Evolutionary conservation across 2,113 vertebrate species (phyloP), one percentile per base, ranked within the genome.

Genomic region (Ceyx margarethae): DNA sequence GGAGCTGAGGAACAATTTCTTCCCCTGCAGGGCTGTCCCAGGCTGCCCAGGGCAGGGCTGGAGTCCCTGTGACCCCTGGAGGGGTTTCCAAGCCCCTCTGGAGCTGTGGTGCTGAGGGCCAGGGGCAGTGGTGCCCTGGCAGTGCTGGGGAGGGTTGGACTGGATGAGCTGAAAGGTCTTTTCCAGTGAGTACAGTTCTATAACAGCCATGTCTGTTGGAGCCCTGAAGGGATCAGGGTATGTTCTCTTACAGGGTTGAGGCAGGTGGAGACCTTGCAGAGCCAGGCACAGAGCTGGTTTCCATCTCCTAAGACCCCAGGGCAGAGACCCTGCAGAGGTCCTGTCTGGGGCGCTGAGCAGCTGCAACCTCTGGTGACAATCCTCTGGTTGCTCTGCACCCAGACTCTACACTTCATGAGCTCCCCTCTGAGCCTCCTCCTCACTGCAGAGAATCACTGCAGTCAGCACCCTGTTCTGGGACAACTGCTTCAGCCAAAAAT

Each of bases 391-490:
- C 58, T 57, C 48, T 53, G 26, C 28, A 26, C 42, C 46, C 26
- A 56, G n/a, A 37, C 46, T 35, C 74, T 66, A 65, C 20, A 19
- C 53, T 1, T 1, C 0, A 3, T 0, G 5, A 60, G 54, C 22
- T 51, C 76, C 64, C 23, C 26, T 6, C 23, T 10, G 43, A 67
- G 48, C 33, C 58, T 85, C 33, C 23, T 91, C 26, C 72, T 46
- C 42, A 23, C 48, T 48, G 60, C 80, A 87, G 67, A 60, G 45
- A 62, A 79, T 13, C 45, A 3, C 45, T 75, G 75, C 7, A 2
- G 1, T 15, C 82, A 54, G 13, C 45, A 43, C 5, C 22, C 69
- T 76, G 68, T 61, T 58, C 87, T 87, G 23, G 68, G 83, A 64
- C 50, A 42, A 37, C 42, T 74, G 42, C 54, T 83, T 87, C 80